A percentile compares a stretch with the other conserved stretches of the same genome.
These are phyloP conservation scores for Drosophila micromelanica DNA, from an alignment of 1,140 invertebrate species.

Conservation along the genomic window DNA sequence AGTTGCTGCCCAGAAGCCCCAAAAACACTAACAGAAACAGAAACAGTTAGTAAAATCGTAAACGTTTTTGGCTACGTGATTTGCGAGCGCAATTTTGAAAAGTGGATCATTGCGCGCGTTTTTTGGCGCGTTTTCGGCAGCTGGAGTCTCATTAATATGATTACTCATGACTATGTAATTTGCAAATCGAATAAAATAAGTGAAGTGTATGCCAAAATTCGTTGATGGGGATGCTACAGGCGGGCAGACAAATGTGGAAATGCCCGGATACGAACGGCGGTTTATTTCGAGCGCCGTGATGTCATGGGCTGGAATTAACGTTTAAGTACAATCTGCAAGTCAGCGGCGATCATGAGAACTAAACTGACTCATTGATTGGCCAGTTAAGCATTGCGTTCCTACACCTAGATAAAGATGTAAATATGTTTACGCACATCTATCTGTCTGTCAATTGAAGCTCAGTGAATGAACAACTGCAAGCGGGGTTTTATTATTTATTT, in stretches of 20 bases:
- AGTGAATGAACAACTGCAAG: slow-evolving; percentile 30
- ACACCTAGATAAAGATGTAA: slow-evolving; percentile 35
- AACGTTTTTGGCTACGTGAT: slow-evolving; percentile 72
- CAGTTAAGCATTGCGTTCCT: slow-evolving; percentile 10
- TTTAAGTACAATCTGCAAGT: slow-evolving; percentile 67
- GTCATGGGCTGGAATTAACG: slow-evolving; percentile 51
- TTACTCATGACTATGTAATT: slow-evolving; percentile 80
- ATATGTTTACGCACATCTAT: not conserved
- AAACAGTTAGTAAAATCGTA: slow-evolving; percentile 73
- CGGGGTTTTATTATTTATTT: not conserved
- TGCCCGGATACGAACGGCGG: slow-evolving; percentile 57
- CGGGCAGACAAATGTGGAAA: slow-evolving; percentile 35
- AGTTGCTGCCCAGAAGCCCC: slow-evolving; percentile 35
- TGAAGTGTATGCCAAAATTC: slow-evolving; percentile 65
- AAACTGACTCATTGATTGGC: slow-evolving; percentile 54
- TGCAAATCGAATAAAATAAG: slow-evolving; percentile 33
- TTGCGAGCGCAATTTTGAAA: slow-evolving; percentile 64
- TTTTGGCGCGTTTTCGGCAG: slow-evolving; percentile 55
- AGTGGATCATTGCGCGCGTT: slow-evolving; percentile 73
- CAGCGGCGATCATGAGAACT: slow-evolving; percentile 59
- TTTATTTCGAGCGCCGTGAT: slow-evolving; percentile 66
- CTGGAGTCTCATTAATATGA: slow-evolving; percentile 65
- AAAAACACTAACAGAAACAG: slow-evolving; percentile 22
- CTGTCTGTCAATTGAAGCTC: slow-evolving; percentile 13
- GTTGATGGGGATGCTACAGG: slow-evolving; percentile 54